phyloP scores from a whole-genome alignment of 2,888 invertebrate genomes.

The Spisula solida region DNA sequence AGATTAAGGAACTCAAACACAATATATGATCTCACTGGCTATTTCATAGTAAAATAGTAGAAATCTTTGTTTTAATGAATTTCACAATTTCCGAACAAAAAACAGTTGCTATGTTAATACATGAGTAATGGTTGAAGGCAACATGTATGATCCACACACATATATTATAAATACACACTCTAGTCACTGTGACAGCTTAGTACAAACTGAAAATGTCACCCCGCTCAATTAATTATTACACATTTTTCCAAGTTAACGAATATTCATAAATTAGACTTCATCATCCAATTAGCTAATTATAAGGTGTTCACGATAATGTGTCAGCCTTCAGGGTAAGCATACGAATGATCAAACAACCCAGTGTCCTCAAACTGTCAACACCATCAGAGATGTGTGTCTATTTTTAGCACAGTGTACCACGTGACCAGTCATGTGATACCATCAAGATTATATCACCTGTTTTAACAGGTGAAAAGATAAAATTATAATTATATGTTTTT shows the following conservation, averaged over 20 bases:
- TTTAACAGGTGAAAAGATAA: constrained; percentile 12
- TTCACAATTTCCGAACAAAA: too few species aligned
- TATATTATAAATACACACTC: too few species aligned
- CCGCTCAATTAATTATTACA: background rate
- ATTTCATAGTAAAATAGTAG: too few species aligned
- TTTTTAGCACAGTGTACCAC: background rate
- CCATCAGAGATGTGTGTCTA: background rate
- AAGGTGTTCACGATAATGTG: constrained; percentile 24
- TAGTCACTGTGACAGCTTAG: too few species aligned
- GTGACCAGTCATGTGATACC: constrained; percentile 20
- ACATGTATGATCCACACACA: too few species aligned
- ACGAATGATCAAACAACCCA: background rate
- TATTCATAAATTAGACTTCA: background rate
- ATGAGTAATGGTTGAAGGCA: too few species aligned
- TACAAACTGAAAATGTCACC: too few species aligned
- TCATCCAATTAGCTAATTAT: constrained; percentile 11
- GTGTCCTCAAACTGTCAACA: constrained; percentile 23
- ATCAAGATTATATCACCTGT: background rate
- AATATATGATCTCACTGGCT: too few species aligned
- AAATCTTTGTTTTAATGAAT: too few species aligned
- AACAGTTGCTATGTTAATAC: too few species aligned
- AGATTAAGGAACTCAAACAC: too few species aligned
- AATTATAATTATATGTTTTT: background rate
- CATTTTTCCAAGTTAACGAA: background rate
- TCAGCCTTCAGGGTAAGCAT: background rate